Conservation (phyloP, 2,888 invertebrate genomes). For the Drosophila leonis region DNA sequence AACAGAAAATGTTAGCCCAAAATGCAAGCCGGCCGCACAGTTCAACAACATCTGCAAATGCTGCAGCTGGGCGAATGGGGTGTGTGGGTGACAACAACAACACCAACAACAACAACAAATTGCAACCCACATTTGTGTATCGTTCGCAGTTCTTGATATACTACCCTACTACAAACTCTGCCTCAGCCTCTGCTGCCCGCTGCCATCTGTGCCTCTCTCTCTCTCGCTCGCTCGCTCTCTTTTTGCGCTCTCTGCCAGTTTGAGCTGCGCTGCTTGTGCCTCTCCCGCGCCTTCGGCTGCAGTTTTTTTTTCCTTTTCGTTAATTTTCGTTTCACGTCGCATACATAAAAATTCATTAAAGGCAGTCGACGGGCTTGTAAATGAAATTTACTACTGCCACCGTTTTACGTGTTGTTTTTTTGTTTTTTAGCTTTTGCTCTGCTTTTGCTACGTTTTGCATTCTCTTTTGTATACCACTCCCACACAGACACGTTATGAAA, state of each 20-base stretch:
- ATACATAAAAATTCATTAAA: conserved; percentile 80
- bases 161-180: conserved; percentile 68
- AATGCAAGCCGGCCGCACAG: conserved; percentile 75
- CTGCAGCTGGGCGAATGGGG: conserved; percentile 49
- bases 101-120: conserved; percentile 42
- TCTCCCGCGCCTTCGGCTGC: conserved; percentile 61
- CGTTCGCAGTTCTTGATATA: conserved; percentile 71
- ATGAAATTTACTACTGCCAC: conserved; percentile 81
- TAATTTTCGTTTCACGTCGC: conserved; percentile 67
- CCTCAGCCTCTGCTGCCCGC: conserved; percentile 36
- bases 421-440: conserved; percentile 28
- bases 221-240: conserved; percentile 27
- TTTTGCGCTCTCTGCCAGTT: background rate
- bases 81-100: conserved; percentile 45
- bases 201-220: conserved; percentile 10
- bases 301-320: conserved; percentile 50
- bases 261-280: conserved; percentile 12
- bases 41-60: conserved; percentile 74
- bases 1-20: conserved; percentile 57
- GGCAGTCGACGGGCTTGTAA: conserved; percentile 66
- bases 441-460: conserved; percentile 34
- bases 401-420: conserved; percentile 60
- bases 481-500: conserved; percentile 41
- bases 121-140: conserved; percentile 76
- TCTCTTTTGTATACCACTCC: conserved; percentile 17